These are phyloP conservation scores for Pangasius djambal DNA, from an alignment of 2,797 vertebrate genomes.

Conservation along the genomic window DNA sequence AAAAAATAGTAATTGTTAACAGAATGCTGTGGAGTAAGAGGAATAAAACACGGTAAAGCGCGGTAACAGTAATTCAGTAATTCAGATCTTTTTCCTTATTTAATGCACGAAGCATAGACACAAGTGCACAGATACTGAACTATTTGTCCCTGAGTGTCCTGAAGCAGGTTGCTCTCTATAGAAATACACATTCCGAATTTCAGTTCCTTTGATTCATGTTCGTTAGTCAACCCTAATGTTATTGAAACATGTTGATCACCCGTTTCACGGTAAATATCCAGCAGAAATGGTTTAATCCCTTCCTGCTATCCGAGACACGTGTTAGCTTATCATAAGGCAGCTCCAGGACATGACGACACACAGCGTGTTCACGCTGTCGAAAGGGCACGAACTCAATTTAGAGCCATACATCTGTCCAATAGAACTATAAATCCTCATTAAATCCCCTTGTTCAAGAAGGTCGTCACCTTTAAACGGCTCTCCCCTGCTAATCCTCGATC, in stretches of 20 bases:
- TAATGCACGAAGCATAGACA: neutral
- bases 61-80: too few relatives aligned
- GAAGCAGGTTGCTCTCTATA: neutral
- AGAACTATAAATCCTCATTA: conserved; percentile 14
- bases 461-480: neutral
- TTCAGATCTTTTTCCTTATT: too few relatives aligned
- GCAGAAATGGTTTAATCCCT: neutral
- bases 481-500: neutral
- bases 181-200: neutral
- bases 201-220: neutral
- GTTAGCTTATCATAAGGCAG: neutral
- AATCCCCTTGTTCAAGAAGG: neutral
- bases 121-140: neutral
- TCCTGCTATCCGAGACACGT: neutral
- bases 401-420: neutral
- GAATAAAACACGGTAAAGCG: neutral
- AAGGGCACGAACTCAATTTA: conserved; percentile 20
- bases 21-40: neutral
- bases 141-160: neutral
- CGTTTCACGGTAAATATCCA: neutral
- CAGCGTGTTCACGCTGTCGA: neutral
- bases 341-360: neutral
- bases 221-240: neutral
- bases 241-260: neutral
- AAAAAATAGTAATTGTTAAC: neutral